Conservation (phyloP, 2,113 vertebrate genomes). For the Nycticryphes semicollaris region DNA sequence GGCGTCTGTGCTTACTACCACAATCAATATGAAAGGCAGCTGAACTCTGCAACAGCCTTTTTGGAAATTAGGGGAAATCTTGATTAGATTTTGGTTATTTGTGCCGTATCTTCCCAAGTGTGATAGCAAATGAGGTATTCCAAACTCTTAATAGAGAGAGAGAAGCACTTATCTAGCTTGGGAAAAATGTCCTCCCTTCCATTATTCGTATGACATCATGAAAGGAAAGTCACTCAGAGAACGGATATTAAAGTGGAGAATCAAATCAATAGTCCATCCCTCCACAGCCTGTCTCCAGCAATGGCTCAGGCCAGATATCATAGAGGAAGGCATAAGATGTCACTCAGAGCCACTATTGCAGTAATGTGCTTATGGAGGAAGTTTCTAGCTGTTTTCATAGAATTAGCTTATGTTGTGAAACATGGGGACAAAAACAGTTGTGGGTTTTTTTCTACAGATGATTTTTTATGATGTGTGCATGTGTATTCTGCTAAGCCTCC, state of each 20-base stretch:
- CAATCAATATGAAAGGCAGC: constrained; percentile 18
- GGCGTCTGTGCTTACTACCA: not conserved
- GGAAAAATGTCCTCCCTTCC: constrained; percentile 5
- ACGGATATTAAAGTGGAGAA: not conserved
- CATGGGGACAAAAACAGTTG: not conserved
- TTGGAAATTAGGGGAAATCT: constrained; percentile 22
- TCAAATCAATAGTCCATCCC: constrained; percentile 27
- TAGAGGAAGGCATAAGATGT: not conserved
- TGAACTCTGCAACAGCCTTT: constrained; percentile 16
- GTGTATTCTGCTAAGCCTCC: not conserved
- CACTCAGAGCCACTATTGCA: not conserved
- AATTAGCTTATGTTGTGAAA: constrained; percentile 26
- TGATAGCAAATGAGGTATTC: not conserved
- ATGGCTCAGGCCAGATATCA: not conserved
- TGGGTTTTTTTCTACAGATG: not conserved
- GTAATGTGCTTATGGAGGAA: constrained; percentile 28
- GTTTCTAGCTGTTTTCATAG: constrained; percentile 26
- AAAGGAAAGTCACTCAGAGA: not conserved
- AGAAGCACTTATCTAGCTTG: not conserved
- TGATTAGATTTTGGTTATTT: constrained; percentile 43
- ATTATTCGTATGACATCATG: constrained; percentile 27
- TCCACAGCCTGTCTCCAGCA: constrained; percentile 19
- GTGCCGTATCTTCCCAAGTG: not conserved
- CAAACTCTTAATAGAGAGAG: not conserved
- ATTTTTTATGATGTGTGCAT: not conserved